Base-by-base conservation (phyloP, 2,113 vertebrate species). In the Melanocharis versteri region DNA sequence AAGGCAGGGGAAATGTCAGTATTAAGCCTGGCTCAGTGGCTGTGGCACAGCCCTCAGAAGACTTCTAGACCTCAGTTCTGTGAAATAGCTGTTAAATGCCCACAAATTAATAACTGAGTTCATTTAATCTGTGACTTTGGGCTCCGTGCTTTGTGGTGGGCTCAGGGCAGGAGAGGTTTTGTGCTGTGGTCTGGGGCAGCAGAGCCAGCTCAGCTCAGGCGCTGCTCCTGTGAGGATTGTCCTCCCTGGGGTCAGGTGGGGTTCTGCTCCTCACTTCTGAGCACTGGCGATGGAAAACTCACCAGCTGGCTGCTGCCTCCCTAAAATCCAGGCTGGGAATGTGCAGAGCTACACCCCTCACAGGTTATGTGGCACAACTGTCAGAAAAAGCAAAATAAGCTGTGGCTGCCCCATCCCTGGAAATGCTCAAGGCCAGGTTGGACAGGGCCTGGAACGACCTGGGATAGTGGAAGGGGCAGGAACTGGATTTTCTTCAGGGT, bases 401-500 rank as follows among this genome's bases (percentile, higher is more conserved):
- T 23, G 35, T 27, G 50, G 14, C 26, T 80, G 58, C 22, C 17
- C 7, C 50, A 33, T 2, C 22, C 26, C 50, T 65, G 76, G 26
- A 4, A 37, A 3, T 15, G 26, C 1, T 10, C 42, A 18, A 15
- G 42, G 31, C 9, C 42, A 42, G 14, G 21, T 1, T 35, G 57
- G 56, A 47, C 1, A 2, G 11, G 33, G 42, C 28, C 39, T 26
- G 57, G 35, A 61, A 27, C 33, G 24, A 0, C 12, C 26, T 33
- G 51, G 50, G 22, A 3, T 1, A 8, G 33, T 51, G 77, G 15
- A 9, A 79, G 7, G 24, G 18, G 45, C 31, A 23, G 54, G 33
- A 2, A 10, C 3, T 7, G 15, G 24, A 2, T 40, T n/a, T 3
- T 2, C 2, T 68, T 24, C 18, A 18, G 9, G 28, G 24, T 33